These are phyloP conservation scores for Phainopepla nitens DNA, from an alignment of 2,113 vertebrate species.

Conservation along the genomic window DNA sequence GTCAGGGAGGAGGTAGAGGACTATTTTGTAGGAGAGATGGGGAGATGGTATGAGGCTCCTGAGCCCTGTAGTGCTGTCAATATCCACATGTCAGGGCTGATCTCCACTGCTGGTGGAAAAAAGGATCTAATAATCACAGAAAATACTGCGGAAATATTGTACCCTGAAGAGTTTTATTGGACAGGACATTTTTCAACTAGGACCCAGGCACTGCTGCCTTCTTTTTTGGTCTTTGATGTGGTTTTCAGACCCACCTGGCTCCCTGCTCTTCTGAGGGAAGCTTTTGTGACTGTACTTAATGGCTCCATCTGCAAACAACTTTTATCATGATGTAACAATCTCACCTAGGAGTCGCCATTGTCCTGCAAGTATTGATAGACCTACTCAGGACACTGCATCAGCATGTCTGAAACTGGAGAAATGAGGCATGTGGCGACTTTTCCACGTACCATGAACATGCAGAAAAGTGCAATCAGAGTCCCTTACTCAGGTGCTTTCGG, in stretches of 20 bases:
- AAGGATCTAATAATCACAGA: neutral
- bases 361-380: neutral
- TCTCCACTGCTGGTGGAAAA: neutral
- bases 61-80: neutral
- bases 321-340: neutral
- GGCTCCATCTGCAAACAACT: neutral
- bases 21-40: neutral
- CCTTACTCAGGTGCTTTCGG: neutral
- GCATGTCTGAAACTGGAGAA: neutral
- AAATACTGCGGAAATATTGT: neutral
- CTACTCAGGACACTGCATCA: fast-evolving
- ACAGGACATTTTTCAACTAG: neutral
- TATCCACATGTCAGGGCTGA: neutral
- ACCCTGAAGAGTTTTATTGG: neutral
- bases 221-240: neutral
- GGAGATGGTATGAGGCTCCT: neutral
- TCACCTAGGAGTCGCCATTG: fast-evolving
- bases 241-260: neutral
- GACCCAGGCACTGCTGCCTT: neutral
- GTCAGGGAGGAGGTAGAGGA: neutral
- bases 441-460: fast-evolving
- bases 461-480: neutral
- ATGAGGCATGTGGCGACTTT: fast-evolving
- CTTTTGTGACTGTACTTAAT: neutral
- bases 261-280: neutral